Conservation (phyloP, 2,113 vertebrate species). For the Galeopterus variegatus region DNA sequence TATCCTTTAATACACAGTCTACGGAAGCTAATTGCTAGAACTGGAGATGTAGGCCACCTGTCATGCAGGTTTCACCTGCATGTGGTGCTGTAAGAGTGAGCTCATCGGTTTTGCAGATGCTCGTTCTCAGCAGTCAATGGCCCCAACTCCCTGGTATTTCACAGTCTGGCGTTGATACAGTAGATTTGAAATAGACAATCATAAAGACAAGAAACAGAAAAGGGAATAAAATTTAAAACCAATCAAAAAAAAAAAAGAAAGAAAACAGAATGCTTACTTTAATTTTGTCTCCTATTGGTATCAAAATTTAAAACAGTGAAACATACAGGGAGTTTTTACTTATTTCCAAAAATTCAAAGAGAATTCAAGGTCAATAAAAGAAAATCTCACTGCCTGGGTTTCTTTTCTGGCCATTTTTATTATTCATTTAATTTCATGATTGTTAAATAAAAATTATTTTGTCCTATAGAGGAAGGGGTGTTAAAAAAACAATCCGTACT, state of each 20-base stretch:
- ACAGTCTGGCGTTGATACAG: not conserved
- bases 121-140: not conserved
- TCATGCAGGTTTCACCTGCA: not conserved
- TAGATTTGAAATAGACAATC: not conserved
- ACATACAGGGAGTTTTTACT: not conserved
- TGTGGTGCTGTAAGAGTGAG: not conserved
- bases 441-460: not conserved
- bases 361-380: not conserved
- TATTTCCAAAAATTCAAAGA: not conserved
- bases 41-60: not conserved
- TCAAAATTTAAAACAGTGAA: not conserved
- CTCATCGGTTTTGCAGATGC: not conserved
- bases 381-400: not conserved
- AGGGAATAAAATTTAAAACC: not conserved
- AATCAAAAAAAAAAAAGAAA: not conserved
- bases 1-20: not conserved
- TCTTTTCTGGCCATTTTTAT: not conserved
- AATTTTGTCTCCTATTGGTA: not conserved
- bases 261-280: not conserved
- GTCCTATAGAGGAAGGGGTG: fast-evolving
- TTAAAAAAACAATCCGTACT: not conserved
- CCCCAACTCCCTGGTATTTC: too few species aligned
- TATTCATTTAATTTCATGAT: not conserved
- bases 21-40: not conserved
- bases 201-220: not conserved